These are phyloP conservation scores for Temnothorax nylanderi DNA, from an alignment of 1,140 invertebrate species.

Conservation along the genomic window DNA sequence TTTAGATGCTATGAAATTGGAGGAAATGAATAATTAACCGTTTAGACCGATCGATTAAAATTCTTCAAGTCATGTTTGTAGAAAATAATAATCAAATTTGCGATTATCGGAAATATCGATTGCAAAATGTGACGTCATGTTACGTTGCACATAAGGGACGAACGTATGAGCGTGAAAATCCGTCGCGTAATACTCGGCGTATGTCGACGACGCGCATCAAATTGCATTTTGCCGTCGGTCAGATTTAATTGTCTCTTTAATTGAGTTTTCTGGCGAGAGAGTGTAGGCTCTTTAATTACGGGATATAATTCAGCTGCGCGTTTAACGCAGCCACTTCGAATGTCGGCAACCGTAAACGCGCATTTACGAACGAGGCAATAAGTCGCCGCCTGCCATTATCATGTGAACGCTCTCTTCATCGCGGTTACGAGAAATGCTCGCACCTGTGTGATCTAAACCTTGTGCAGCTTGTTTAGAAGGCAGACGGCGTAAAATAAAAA, in stretches of 20 bases:
- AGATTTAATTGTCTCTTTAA: conserved; percentile 62
- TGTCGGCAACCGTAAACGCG: conserved; percentile 2
- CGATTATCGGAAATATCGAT: not conserved
- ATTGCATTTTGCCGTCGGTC: conserved; percentile 30
- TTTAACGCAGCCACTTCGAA: conserved; percentile 46
- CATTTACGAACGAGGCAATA: conserved; percentile 40
- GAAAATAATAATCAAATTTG: not conserved
- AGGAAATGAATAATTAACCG: not conserved
- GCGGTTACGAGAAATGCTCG: not conserved
- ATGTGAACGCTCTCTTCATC: not conserved
- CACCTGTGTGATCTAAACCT: conserved; percentile 9
- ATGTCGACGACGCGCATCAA: conserved; percentile 2
- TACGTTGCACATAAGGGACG: not conserved
- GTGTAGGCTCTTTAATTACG: conserved; percentile 59
- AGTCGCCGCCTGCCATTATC: conserved; percentile 7
- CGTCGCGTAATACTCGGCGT: not conserved
- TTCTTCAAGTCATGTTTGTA: not conserved
- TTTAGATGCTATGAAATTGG: not conserved
- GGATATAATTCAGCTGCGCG: conserved; percentile 21
- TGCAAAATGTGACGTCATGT: not conserved
- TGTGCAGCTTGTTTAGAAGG: not conserved
- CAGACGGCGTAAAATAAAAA: conserved; percentile 9
- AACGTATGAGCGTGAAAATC: not conserved
- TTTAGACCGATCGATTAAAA: not conserved
- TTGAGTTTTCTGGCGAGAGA: not conserved